These are phyloP conservation scores for Trisateles emortualis DNA, from an alignment of 2,888 invertebrate genomes.

Conservation along the genomic window DNA sequence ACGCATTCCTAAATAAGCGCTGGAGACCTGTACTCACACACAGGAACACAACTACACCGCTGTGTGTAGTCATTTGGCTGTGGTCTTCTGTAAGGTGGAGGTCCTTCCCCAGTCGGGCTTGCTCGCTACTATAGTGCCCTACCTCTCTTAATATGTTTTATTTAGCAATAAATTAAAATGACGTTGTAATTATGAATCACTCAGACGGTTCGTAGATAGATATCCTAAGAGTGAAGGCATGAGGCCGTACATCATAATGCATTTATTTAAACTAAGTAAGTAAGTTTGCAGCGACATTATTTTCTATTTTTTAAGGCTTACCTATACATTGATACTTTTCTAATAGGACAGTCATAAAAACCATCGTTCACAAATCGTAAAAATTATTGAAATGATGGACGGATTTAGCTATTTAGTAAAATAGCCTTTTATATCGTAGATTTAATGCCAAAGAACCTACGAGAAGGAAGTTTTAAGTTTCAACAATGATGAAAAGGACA, in stretches of 20 bases:
- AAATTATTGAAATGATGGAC: no score
- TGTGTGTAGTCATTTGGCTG: no score
- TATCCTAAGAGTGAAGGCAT: constrained; percentile 35
- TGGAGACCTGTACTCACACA: no score
- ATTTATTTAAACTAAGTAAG: constrained; percentile 50
- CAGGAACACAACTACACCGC: no score
- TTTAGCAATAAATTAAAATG: constrained; percentile 15
- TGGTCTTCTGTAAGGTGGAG: no score
- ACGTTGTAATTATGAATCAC: constrained; percentile 28
- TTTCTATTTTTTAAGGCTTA: constrained; percentile 55
- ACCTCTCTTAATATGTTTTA: constrained; percentile 11
- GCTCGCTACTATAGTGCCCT: no score
- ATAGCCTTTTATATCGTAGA: constrained; percentile 21
- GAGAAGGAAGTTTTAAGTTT: constrained; percentile 2
- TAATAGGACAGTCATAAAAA: no score
- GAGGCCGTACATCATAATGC: constrained; percentile 50
- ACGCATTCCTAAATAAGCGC: no score
- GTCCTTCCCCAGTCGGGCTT: no score
- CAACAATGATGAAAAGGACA: constrained; percentile 10
- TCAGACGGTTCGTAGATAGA: constrained; percentile 13
- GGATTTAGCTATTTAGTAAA: no score
- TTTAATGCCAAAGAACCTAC: not conserved
- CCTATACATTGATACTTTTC: constrained; percentile 43
- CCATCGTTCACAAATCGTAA: no score
- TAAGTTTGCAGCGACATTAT: constrained; percentile 48